phyloP scores from a whole-genome alignment of 2,797 vertebrate species.

The Apogon talboti region DNA sequence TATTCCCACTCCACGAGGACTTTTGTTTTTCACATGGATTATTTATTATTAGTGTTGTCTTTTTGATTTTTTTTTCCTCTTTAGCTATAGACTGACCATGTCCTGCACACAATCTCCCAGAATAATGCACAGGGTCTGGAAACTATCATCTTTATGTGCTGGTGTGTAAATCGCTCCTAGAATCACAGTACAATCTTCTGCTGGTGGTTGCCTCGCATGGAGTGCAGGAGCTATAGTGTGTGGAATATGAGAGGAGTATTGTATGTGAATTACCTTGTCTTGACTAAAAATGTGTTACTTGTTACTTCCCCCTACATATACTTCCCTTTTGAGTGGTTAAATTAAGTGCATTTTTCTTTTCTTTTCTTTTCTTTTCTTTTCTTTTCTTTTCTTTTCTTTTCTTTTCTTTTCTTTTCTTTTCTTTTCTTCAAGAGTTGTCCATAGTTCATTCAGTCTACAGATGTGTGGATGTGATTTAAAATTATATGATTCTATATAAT shows the following conservation, averaged over 20 bases:
- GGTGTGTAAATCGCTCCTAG: conserved; percentile 68
- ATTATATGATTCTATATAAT: no score
- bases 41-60: conserved; percentile 66
- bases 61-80: conserved; percentile 20
- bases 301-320: no score
- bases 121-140: conserved; percentile 72
- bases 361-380: no score
- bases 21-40: conserved; percentile 74
- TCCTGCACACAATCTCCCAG: conserved; percentile 53
- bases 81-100: conserved; percentile 28
- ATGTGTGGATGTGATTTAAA: no score
- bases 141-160: conserved; percentile 78
- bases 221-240: conserved; percentile 48
- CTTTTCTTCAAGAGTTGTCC: no score
- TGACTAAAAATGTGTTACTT: no score
- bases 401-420: no score
- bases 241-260: conserved; percentile 1
- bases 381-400: no score
- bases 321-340: no score
- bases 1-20: conserved; percentile 62
- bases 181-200: conserved; percentile 62
- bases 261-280: not conserved
- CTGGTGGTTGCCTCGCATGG: conserved; percentile 47
- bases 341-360: no score
- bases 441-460: no score